phyloP scores from a whole-genome alignment of 2,113 vertebrate genomes.

The Vimba vimba region DNA sequence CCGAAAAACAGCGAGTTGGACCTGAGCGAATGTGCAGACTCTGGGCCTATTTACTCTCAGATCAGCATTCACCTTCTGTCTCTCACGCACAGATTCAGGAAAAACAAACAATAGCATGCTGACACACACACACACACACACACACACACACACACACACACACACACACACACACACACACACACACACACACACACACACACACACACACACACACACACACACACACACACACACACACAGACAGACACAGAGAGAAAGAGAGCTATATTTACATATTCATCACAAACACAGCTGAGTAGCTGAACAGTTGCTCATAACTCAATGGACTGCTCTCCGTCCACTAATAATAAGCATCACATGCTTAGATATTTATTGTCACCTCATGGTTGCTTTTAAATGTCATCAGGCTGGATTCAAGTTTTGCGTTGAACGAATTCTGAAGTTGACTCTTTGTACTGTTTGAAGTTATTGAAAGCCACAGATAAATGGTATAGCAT shows the following conservation, averaged over 20 bases:
- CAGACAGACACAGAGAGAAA: too few species aligned
- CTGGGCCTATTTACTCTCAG: constrained; percentile 70
- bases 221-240: constrained; percentile 12
- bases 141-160: constrained; percentile 20
- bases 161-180: constrained; percentile 12
- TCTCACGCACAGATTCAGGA: constrained; percentile 64
- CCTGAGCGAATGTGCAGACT: constrained; percentile 72
- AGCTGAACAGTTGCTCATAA: constrained; percentile 24
- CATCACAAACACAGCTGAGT: constrained; percentile 50
- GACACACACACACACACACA: constrained; percentile 32
- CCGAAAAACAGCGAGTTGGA: constrained; percentile 52
- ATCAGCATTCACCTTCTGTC: constrained; percentile 69
- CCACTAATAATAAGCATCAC: constrained; percentile 10
- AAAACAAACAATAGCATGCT: constrained; percentile 59
- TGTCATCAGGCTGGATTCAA: too few species aligned
- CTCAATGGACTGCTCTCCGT: not conserved
- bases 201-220: constrained; percentile 20
- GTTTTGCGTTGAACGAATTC: not conserved
- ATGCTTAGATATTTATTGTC: not conserved
- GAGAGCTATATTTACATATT: constrained; percentile 49
- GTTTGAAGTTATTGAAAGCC: not conserved
- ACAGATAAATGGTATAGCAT: not conserved
- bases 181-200: constrained; percentile 30
- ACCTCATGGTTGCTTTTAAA: not conserved
- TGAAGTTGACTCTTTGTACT: not conserved